These are phyloP conservation scores for Sebastes reedi DNA, from an alignment of 2,797 vertebrate species.

Conservation along the genomic window DNA sequence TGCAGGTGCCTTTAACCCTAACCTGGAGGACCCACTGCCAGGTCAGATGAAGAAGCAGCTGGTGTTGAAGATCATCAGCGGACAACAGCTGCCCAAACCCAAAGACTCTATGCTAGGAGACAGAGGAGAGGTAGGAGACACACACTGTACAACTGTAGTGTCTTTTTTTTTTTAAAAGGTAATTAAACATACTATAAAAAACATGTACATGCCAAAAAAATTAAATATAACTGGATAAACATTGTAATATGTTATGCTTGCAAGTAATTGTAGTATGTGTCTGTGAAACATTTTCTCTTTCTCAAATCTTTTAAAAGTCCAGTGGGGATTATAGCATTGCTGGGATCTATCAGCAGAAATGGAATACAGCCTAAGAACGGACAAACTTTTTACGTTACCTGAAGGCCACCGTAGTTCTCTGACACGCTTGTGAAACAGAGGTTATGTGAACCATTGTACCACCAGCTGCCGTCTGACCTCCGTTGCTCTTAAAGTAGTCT, in stretches of 20 bases:
- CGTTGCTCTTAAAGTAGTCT: too few relatives aligned
- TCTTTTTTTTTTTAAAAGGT: not conserved
- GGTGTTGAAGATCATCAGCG: slow-evolving; percentile 94
- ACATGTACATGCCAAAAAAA: not conserved
- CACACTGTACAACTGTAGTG: not conserved
- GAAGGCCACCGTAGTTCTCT: too few relatives aligned
- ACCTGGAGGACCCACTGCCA: slow-evolving; percentile 89
- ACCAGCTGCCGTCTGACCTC: too few relatives aligned
- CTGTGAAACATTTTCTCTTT: too few relatives aligned
- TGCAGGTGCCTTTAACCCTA: slow-evolving; percentile 91
- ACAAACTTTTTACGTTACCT: too few relatives aligned
- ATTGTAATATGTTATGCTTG: not conserved
- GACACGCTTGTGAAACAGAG: too few relatives aligned
- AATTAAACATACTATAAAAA: not conserved
- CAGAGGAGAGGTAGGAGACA: slow-evolving; percentile 89
- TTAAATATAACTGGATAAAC: not conserved
- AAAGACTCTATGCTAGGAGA: slow-evolving; percentile 97
- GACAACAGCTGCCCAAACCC: slow-evolving; percentile 98
- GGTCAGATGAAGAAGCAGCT: slow-evolving; percentile 94
- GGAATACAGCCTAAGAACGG: too few relatives aligned
- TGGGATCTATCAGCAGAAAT: too few relatives aligned
- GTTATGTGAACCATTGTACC: too few relatives aligned
- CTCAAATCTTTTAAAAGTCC: too few relatives aligned
- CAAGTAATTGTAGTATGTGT: too few relatives aligned
- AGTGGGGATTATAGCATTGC: too few relatives aligned